Evolutionary conservation across 2,797 vertebrate genomes (phyloP).

Genomic region (Alcedo quadribrachys): DNA sequence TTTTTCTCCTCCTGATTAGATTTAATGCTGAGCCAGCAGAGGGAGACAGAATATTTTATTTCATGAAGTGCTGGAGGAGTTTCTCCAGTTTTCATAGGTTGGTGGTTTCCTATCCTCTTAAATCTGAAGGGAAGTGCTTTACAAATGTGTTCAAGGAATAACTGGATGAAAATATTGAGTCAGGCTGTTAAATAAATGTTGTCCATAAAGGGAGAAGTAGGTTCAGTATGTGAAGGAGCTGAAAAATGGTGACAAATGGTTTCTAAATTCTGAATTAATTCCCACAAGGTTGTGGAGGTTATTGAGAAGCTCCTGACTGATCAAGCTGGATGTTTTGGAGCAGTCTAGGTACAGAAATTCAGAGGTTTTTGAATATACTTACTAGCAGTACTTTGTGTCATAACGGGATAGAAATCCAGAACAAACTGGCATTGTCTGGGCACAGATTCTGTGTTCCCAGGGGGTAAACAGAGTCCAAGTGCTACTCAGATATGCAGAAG

Average conservation of each 20-base stretch:
- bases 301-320: not conserved
- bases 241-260: not conserved
- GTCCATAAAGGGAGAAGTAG: not conserved
- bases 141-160: not conserved
- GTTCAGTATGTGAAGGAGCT: not conserved
- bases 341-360: not conserved
- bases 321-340: not conserved
- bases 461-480: not conserved
- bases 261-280: not conserved
- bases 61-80: not conserved
- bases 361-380: not conserved
- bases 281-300: not conserved
- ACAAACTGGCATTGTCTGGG: not conserved
- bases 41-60: slow-evolving; percentile 50
- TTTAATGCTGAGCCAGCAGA: slow-evolving; percentile 22
- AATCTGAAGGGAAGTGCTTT: not conserved
- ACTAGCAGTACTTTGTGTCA: not conserved
- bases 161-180: not conserved
- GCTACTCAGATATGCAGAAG: not conserved
- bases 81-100: not conserved
- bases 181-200: not conserved
- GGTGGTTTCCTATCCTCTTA: not conserved
- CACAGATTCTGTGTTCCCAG: not conserved
- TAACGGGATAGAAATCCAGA: not conserved
- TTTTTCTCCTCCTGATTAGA: not conserved